Evolutionary conservation across 1,140 invertebrate species (phyloP).

Genomic region (Tetranychus cinnabarinus): DNA sequence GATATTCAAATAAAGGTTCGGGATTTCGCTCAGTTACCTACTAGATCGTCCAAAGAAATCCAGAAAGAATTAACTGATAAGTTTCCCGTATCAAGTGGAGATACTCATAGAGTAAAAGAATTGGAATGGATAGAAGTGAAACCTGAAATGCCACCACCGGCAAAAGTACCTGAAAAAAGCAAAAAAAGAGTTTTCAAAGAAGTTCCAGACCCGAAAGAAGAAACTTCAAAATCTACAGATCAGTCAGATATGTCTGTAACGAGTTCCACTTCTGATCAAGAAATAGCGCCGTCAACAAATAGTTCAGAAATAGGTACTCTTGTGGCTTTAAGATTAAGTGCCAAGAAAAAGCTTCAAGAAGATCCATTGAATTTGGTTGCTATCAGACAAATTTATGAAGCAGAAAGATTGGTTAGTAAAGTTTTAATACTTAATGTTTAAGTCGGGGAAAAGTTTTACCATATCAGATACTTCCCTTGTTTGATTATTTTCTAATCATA

Average conservation of each 20-base stretch:
- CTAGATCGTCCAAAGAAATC: background rate
- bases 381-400: too few species aligned
- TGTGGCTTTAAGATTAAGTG: constrained; percentile 45
- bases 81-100: constrained; percentile 83
- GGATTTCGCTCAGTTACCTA: background rate
- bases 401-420: too few species aligned
- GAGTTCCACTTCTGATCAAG: background rate
- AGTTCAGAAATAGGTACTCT: constrained; percentile 36
- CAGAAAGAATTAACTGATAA: constrained; percentile 39
- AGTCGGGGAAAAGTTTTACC: too few species aligned
- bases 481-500: background rate
- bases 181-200: too few species aligned
- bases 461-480: too few species aligned
- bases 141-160: constrained; percentile 16
- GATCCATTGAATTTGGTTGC: too few species aligned
- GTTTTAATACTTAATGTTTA: too few species aligned
- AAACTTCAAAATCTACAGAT: background rate
- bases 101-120: constrained; percentile 58
- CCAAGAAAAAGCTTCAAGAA: too few species aligned
- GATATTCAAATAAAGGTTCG: too few species aligned
- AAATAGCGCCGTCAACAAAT: constrained; percentile 26
- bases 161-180: constrained; percentile 1
- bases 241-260: background rate
- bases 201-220: too few species aligned
- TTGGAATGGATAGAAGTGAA: constrained; percentile 64